Evolutionary conservation across 1,140 invertebrate species (phyloP).

Genomic region (Xylocopa sonorina): DNA sequence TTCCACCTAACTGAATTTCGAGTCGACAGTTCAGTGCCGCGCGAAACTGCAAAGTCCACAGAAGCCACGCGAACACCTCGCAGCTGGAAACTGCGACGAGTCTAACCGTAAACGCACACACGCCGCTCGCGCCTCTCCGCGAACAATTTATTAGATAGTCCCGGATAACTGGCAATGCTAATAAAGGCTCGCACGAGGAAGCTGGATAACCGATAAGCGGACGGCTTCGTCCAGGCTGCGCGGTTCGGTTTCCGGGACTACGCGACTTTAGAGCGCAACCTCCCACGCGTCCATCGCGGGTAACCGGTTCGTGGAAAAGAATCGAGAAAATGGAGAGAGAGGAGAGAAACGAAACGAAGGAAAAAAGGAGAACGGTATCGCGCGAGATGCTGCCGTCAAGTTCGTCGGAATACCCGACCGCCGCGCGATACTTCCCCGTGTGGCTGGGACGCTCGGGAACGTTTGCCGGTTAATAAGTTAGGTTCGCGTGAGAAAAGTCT

Average conservation of each 20-base stretch:
- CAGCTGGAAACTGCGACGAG: conserved; percentile 28
- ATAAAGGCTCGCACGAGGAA: conserved; percentile 68
- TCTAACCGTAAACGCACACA: conserved; percentile 78
- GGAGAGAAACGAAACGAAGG: too few species aligned
- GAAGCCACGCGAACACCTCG: conserved; percentile 71
- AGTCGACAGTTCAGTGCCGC: not conserved
- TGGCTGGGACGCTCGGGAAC: not conserved
- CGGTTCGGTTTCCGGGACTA: conserved; percentile 53
- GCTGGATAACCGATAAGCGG: conserved; percentile 64
- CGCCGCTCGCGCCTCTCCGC: conserved; percentile 66
- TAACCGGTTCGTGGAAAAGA: conserved; percentile 5
- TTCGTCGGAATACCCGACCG: too few species aligned
- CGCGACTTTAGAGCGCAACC: conserved; percentile 34
- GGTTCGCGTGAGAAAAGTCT: conserved; percentile 15
- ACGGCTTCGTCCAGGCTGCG: not conserved
- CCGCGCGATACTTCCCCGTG: too few species aligned
- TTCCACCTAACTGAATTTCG: conserved; percentile 30
- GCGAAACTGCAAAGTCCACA: conserved; percentile 57
- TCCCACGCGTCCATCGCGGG: not conserved
- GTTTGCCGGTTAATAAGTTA: not conserved
- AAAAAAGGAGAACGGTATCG: too few species aligned
- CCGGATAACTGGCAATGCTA: conserved; percentile 77
- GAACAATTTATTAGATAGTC: conserved; percentile 80
- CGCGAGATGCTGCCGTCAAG: too few species aligned
- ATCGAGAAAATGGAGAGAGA: too few species aligned